Base-by-base conservation (phyloP, 2,113 vertebrate species). In the Paramormyrops kingsleyae region DNA sequence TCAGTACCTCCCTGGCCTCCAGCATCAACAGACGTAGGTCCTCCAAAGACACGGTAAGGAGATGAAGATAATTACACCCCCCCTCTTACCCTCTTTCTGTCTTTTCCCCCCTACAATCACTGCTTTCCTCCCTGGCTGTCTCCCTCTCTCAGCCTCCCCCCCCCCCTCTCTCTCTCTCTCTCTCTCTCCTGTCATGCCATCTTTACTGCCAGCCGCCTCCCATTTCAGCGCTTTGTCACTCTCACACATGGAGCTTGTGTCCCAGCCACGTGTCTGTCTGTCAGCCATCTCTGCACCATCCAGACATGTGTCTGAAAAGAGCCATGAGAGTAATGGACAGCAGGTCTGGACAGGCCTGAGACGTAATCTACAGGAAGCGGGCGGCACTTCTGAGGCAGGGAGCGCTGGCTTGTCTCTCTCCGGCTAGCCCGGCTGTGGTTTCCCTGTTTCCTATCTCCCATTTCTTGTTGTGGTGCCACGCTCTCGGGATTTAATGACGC, bases 21-120 rank as follows among this genome's bases (percentile, higher is more conserved):
- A 97, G 97, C 97, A 97, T 98, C 97, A 97, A 98, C 97, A 97
- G 97, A 95, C 97, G 96, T 98, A 97, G 97, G 97, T 97, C 97
- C 96, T 97, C 96, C 96, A 97, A 97, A 97, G 97, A 98, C 95
- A 98, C 97, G 97, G 97, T 98, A 98, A 98, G 97, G 96, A 96
- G 96, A 97, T 96, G 95, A 96, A 96, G 95, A 96, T 70, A 95
- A 94, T 94, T 94, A 95, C 95, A 94, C 94, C 93, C 95, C 94
- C 95, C 95, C 93, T 93, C 93, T 94, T 91, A 92, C 91, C 91
- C 49, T 53, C 85, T 87, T 52, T 87, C 87, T 56, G 27, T 87
- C 87, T 87, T 91, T 91, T 89, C 91, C 31, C 7, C 87, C 49
- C 52, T 56, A 27, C 35, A 27, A 52, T 88, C 88, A 49, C 46